Evolutionary conservation across 2,888 invertebrate genomes (phyloP).

Genomic region (Dichetophora obliterata): DNA sequence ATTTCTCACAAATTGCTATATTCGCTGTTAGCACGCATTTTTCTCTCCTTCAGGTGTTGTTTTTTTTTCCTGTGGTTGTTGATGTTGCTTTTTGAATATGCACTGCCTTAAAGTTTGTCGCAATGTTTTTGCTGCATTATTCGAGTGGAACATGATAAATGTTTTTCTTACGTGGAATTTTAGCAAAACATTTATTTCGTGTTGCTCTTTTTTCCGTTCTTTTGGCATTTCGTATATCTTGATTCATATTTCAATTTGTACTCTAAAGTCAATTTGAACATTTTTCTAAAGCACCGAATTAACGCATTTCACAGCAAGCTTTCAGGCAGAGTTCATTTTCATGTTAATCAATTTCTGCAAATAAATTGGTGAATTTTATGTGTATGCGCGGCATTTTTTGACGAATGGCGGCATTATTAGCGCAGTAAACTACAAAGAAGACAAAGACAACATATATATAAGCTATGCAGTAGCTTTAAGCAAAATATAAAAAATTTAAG

Average conservation of each 20-base stretch:
- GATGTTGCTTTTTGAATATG: not conserved
- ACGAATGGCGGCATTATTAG: too few relatives aligned
- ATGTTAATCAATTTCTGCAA: too few relatives aligned
- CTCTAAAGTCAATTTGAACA: not conserved
- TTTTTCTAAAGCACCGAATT: not conserved
- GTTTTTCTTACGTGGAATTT: conserved; percentile 10
- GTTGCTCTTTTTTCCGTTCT: not conserved
- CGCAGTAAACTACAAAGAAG: too few relatives aligned
- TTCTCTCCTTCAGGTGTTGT: not conserved
- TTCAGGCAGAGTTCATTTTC: too few relatives aligned
- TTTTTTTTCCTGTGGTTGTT: not conserved
- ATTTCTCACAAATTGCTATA: too few relatives aligned
- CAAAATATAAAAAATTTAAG: too few relatives aligned
- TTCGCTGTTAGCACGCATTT: not conserved
- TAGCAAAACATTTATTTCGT: not conserved
- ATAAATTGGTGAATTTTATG: too few relatives aligned
- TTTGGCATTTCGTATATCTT: not conserved
- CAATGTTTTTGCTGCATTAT: not conserved
- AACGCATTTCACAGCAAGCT: too few relatives aligned
- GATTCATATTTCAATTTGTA: not conserved
- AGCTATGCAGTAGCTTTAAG: too few relatives aligned
- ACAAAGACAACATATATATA: too few relatives aligned
- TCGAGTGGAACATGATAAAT: conserved; percentile 10
- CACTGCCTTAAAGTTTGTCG: not conserved
- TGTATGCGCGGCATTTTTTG: too few relatives aligned